A percentile compares a stretch with the other conserved stretches of the same genome.
Conservation (phyloP, 2,113 vertebrate genomes). For the Aviceda subcristata region DNA sequence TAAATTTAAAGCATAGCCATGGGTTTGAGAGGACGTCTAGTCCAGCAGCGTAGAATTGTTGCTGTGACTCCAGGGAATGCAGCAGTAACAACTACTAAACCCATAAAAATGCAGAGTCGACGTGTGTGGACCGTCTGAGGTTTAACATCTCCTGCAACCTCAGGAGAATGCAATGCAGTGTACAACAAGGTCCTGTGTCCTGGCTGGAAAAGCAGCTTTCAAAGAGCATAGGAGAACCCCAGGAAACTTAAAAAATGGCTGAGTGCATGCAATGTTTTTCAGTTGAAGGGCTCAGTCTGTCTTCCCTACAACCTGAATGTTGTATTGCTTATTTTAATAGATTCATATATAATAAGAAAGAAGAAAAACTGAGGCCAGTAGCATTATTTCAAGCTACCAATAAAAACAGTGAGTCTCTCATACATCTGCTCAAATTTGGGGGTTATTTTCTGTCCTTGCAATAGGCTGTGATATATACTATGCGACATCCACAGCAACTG, state of each 20-base stretch:
- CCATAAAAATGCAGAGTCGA: neutral
- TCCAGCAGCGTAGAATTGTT: neutral
- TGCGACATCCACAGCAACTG: neutral
- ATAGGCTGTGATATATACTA: neutral
- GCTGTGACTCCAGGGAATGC: neutral
- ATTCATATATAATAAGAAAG: neutral
- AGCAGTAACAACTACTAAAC: neutral
- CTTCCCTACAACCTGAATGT: neutral
- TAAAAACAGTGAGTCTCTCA: neutral
- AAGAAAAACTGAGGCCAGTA: neutral
- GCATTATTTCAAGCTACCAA: neutral
- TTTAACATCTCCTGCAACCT: neutral
- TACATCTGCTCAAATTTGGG: neutral
- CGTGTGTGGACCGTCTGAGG: neutral
- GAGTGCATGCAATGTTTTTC: neutral
- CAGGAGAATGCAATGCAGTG: neutral
- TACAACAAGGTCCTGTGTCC: neutral
- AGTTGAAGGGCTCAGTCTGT: neutral
- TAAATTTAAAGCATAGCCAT: neutral
- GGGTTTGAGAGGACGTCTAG: neutral
- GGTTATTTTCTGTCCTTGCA: neutral
- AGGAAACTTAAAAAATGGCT: neutral
- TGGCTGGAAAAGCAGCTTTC: neutral
- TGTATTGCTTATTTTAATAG: neutral
- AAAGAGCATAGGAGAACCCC: neutral